Evolutionary conservation across 2,888 invertebrate species (phyloP), one percentile per base, ranked within the genome.

Genomic region (Diarsia mendica): DNA sequence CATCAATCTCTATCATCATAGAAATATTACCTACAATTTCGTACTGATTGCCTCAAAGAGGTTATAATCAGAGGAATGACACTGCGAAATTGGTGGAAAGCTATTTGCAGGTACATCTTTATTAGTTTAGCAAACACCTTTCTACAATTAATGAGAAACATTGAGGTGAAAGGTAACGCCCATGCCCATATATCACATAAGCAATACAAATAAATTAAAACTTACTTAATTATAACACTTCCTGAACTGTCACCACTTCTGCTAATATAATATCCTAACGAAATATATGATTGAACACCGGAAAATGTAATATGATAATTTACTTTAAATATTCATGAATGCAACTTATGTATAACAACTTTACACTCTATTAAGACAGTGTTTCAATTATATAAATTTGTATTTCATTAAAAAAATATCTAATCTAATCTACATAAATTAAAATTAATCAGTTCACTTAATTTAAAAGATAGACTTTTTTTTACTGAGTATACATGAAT

Each of bases 81-180:
- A 28, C n/a, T 13, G 55, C 75, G 33, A 60, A 80, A 73, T 49
- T 33, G 20, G 33, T 68, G 39, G 64, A 79, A 75, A 79, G 82
- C n/a, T 1, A 48, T 53, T 44, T 61, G 11, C 28, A 28, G 28
- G 28, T 44, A 53, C 10, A 48, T 65, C 13, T 53, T n/a, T 53
- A 11, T 60, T 53, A 18, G 15, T 70, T 49, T 20, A 39, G 15
- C 6, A 46, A 28, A 51, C 49, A 28, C 20, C 51, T 71, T 79
- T 79, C 49, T 70, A 18, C 46, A 58, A 20, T 23, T 13, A 80
- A 72, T 28, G 0, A 67, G 48, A 49, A n/a, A 11, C 10, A 51
- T 46, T n/a, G 4, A 6, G 8, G 18, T 20, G 23, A 39, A 13
- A 46, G 33, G 44, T 55, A 13, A 44, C 44, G 23, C 46, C 15